These are phyloP conservation scores for Catonia carolina DNA, from an alignment of 2,888 invertebrate genomes.

Conservation along the genomic window DNA sequence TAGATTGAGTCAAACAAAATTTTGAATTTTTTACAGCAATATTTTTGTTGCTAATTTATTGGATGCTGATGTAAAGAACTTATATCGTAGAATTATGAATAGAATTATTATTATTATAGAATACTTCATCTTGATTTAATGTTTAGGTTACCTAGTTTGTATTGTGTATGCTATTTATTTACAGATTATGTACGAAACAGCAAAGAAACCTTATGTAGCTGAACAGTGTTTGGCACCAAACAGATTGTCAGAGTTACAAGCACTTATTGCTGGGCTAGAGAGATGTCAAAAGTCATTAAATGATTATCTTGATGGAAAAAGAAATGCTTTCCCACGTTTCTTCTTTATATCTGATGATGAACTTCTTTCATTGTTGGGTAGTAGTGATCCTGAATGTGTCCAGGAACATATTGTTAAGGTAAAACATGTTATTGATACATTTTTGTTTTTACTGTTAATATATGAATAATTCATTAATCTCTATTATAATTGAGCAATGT, in stretches of 20 bases:
- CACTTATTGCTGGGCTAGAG: constrained; percentile 68
- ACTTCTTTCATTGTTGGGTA: constrained; percentile 79
- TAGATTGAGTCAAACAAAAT: no score
- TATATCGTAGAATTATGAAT: no score
- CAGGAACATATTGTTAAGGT: constrained; percentile 92
- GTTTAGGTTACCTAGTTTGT: no score
- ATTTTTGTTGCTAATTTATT: no score
- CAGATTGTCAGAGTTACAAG: constrained; percentile 66
- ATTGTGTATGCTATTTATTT: no score
- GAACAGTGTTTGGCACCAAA: constrained; percentile 69
- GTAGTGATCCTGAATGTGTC: constrained; percentile 73
- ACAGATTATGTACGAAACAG: constrained; percentile 78
- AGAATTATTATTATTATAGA: no score
- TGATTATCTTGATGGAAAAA: constrained; percentile 81
- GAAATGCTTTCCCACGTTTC: constrained; percentile 82
- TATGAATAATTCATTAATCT: neutral
- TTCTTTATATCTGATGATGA: constrained; percentile 94
- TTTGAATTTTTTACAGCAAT: no score
- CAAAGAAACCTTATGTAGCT: constrained; percentile 70
- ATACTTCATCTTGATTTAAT: no score
- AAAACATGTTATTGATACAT: constrained; percentile 27
- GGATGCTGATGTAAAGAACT: no score
- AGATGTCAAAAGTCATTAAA: constrained; percentile 87
- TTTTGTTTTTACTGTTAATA: neutral
- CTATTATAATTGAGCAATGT: neutral